phyloP scores from a whole-genome alignment of 2,888 invertebrate species.

The Nephrotoma guestfalica region DNA sequence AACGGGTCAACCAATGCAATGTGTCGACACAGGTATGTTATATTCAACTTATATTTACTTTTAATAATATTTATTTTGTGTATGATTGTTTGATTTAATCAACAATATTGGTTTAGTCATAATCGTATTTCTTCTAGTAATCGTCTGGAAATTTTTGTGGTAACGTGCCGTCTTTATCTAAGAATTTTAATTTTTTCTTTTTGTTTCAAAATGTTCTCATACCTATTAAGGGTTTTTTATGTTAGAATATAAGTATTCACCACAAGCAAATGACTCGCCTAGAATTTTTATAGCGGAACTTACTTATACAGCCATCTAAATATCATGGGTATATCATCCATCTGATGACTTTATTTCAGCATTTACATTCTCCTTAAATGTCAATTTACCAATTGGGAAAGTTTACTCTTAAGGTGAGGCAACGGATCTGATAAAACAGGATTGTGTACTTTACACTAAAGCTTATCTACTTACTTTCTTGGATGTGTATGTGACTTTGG shows the following conservation, averaged over 20 bases:
- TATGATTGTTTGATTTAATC: background rate
- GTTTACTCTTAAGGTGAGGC: too few relatives aligned
- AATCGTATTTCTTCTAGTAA: background rate
- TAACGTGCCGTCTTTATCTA: background rate
- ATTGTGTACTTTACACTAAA: too few relatives aligned
- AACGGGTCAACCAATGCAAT: constrained; percentile 96
- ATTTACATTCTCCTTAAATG: too few relatives aligned
- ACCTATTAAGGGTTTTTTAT: background rate
- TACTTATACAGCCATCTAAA: background rate
- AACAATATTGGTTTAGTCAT: background rate
- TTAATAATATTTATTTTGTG: background rate
- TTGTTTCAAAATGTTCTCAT: background rate
- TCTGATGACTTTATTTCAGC: too few relatives aligned
- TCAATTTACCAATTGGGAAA: too few relatives aligned
- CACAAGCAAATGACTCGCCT: background rate
- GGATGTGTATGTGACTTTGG: too few relatives aligned
- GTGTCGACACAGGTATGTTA: constrained; percentile 72
- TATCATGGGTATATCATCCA: too few relatives aligned
- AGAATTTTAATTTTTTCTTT: background rate
- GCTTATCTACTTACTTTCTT: too few relatives aligned
- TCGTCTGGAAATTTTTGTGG: background rate
- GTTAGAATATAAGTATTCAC: background rate
- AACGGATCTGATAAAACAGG: too few relatives aligned
- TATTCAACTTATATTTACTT: constrained; percentile 20
- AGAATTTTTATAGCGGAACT: background rate